Conservation (phyloP, 2,113 vertebrate genomes). For the Leptosomus discolor region DNA sequence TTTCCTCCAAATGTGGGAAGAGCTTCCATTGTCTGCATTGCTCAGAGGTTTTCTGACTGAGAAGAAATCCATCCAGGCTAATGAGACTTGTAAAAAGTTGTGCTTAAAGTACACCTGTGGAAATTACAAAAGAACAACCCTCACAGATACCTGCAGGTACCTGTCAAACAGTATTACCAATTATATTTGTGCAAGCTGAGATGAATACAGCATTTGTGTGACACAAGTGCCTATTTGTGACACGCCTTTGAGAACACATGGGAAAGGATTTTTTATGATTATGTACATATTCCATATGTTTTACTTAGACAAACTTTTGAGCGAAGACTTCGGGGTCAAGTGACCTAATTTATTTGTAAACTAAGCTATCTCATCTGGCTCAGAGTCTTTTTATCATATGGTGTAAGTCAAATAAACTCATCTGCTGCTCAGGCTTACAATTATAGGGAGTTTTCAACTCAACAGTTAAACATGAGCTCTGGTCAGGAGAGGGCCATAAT, state of each 20-base stretch:
- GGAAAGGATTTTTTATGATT: background rate
- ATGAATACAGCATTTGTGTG: background rate
- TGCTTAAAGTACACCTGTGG: background rate
- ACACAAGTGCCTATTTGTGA: background rate
- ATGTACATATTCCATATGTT: background rate
- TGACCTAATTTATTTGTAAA: constrained; percentile 29
- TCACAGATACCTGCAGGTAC: background rate
- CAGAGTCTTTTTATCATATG: background rate
- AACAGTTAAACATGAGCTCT: background rate
- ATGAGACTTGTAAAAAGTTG: background rate
- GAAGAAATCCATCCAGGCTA: background rate
- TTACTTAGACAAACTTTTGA: background rate
- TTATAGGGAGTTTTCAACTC: background rate
- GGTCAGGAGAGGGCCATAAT: background rate
- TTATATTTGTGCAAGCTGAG: background rate
- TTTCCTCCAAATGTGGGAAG: background rate
- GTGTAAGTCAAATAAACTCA: constrained; percentile 3
- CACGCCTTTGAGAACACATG: background rate
- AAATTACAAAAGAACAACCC: background rate
- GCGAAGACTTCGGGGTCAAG: background rate
- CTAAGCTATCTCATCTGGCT: constrained; percentile 12
- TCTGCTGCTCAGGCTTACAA: background rate
- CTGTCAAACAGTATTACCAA: background rate
- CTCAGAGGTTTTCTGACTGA: background rate
- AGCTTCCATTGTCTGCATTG: background rate